Evolutionary conservation across 2,888 invertebrate species (phyloP).

Genomic region (Diabrotica balteata): DNA sequence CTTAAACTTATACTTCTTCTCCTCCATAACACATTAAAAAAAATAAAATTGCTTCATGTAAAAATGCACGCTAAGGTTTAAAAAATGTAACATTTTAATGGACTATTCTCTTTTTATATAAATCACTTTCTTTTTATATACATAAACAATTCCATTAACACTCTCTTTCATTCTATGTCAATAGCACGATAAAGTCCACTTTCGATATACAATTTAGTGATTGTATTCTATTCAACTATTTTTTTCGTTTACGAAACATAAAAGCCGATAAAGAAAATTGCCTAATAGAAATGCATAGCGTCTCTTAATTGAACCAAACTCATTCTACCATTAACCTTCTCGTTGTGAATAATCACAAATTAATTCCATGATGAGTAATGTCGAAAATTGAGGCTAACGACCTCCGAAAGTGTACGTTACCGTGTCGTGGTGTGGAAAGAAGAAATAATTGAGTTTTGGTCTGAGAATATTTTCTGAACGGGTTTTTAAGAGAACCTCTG

Average conservation of each 20-base stretch:
- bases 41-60: no score
- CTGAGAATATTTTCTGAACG: slow-evolving; percentile 14
- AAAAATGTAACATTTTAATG: no score
- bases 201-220: not conserved
- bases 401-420: slow-evolving; percentile 27
- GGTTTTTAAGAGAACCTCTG: no score
- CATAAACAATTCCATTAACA: no score
- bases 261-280: slow-evolving; percentile 12
- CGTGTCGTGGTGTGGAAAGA: slow-evolving; percentile 21
- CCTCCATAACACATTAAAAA: no score
- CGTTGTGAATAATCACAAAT: slow-evolving; percentile 35
- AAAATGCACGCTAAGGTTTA: no score
- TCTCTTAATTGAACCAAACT: slow-evolving; percentile 28
- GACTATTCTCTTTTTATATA: no score
- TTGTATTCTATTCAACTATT: slow-evolving; percentile 3
- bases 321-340: slow-evolving; percentile 28
- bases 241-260: not conserved
- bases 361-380: slow-evolving; percentile 34
- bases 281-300: slow-evolving; percentile 30
- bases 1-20: no score
- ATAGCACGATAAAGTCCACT: not conserved
- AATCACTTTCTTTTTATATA: no score
- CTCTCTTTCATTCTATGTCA: no score
- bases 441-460: slow-evolving; percentile 26
- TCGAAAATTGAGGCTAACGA: slow-evolving; percentile 27